A percentile compares a stretch with the other conserved stretches of the same genome.
phyloP scores from a whole-genome alignment of 2,113 vertebrate genomes.

The Martes martes region DNA sequence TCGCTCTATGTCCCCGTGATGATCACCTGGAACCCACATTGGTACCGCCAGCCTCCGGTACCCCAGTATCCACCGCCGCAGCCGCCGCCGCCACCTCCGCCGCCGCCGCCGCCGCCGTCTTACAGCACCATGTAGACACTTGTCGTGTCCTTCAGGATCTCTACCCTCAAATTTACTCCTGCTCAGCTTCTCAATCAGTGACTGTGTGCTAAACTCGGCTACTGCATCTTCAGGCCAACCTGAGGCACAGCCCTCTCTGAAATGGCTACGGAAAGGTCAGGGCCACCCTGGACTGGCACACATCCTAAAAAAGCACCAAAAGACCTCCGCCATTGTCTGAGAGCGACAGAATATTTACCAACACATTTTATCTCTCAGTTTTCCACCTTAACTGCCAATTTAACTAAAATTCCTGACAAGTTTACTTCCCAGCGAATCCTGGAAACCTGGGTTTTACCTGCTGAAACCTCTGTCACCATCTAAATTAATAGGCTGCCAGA shows the following conservation, averaged over 20 bases:
- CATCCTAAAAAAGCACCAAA: background rate
- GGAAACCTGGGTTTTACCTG: slow-evolving; percentile 1
- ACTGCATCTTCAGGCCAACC: slow-evolving; percentile 7
- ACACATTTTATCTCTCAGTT: background rate
- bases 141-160: background rate
- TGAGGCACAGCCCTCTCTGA: background rate
- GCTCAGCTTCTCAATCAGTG: slow-evolving; percentile 52
- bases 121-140: slow-evolving; percentile 54
- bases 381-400: slow-evolving; percentile 52
- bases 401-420: background rate
- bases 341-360: background rate
- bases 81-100: background rate
- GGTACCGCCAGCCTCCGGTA: slow-evolving; percentile 63
- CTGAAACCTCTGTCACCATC: background rate
- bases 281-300: background rate
- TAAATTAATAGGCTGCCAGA: slow-evolving; percentile 13
- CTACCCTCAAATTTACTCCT: slow-evolving; percentile 21
- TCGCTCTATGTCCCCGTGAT: slow-evolving; percentile 60
- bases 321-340: background rate
- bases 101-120: background rate
- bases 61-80: slow-evolving; percentile 60
- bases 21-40: slow-evolving; percentile 69
- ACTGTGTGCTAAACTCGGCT: slow-evolving; percentile 38
- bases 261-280: background rate
- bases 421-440: slow-evolving; percentile 35